Base-by-base conservation (phyloP, 1,140 invertebrate genomes). In the Solenopsis fugax region DNA sequence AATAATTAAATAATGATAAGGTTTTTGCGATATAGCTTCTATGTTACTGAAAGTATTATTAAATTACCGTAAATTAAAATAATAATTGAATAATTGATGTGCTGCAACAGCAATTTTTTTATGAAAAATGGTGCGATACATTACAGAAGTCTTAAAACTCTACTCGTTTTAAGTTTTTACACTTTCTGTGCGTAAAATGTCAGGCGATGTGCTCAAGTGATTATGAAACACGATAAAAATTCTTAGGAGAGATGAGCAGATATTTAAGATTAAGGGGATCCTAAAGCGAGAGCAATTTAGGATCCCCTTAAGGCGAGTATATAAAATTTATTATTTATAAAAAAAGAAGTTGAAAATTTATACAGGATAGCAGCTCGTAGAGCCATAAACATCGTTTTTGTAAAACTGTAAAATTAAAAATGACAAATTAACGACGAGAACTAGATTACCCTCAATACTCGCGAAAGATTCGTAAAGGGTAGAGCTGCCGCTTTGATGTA, bases 341-440 rank as follows among this genome's bases (percentile, higher is more conserved):
- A 60, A 41, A 21, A 58, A 29, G 29, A 21, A 41, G n/a, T 7
- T 7, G 7, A 4, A n/a, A 54, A 7, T 13, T 75, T 58, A 13
- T 5, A 41, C n/a, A 29, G 6, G 29, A 29, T 71, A 37, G 4
- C 6, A 56, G 18, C 13, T 75, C 37, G 34, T 24, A 48, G n/a
- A 71, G 29, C 29, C 48, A 24, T 71, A 29, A 71, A 48, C 21
- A 24, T 45, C 0, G 2, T 69, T 48, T 1, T 24, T 16, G n/a
- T 24, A 64, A 64, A 64, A 64, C 54, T 37, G 21, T 21, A 37
- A 73, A 54, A 75, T 75, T 16, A 21, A 16, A 75, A 75, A 41
- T 75, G 13, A 21, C 10, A 13, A 75, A 56, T 24, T 58, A 21
- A 34, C 34, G 12, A n/a, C 21, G 21, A 60, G 21, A 24, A 76